Percentiles rank a stretch among this genome's conserved stretches.
These are phyloP conservation scores for Oryzias melastigma DNA, from an alignment of 2,113 vertebrate genomes.

Conservation along the genomic window DNA sequence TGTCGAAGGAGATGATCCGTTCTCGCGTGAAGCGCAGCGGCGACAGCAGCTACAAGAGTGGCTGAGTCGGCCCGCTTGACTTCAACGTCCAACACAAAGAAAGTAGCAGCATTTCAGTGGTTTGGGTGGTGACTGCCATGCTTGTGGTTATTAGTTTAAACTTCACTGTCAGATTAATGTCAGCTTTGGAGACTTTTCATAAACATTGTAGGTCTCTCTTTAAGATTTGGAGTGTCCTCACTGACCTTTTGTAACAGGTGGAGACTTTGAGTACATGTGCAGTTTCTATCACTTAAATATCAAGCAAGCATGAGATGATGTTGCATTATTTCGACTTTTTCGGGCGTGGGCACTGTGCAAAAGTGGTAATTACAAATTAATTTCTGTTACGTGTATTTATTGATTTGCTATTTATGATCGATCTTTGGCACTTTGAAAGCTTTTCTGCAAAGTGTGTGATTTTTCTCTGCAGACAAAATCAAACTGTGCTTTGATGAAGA, in stretches of 20 bases:
- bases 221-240: conserved; percentile 42
- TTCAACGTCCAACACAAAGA: conserved; percentile 14
- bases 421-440: conserved; percentile 50
- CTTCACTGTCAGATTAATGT: conserved; percentile 60
- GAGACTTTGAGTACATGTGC: conserved; percentile 18
- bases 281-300: conserved; percentile 44
- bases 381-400: conserved; percentile 49
- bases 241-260: conserved; percentile 27
- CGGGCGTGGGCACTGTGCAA: conserved; percentile 28
- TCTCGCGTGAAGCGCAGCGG: conserved; percentile 85
- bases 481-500: conserved; percentile 26
- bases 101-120: conserved; percentile 45
- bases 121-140: conserved; percentile 40
- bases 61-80: conserved; percentile 67
- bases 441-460: conserved; percentile 36
- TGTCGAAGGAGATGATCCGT: conserved; percentile 77
- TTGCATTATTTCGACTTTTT: conserved; percentile 23
- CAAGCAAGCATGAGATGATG: conserved; percentile 7
- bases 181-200: conserved; percentile 52
- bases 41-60: conserved; percentile 84
- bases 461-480: conserved; percentile 26
- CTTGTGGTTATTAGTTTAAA: conserved; percentile 52
- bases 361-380: conserved; percentile 36
- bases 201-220: conserved; percentile 43
- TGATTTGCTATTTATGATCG: conserved; percentile 58